Percentiles rank a stretch among this genome's conserved stretches.
These are phyloP conservation scores for Muscicapa striata DNA, from an alignment of 2,797 vertebrate genomes.

Conservation along the genomic window DNA sequence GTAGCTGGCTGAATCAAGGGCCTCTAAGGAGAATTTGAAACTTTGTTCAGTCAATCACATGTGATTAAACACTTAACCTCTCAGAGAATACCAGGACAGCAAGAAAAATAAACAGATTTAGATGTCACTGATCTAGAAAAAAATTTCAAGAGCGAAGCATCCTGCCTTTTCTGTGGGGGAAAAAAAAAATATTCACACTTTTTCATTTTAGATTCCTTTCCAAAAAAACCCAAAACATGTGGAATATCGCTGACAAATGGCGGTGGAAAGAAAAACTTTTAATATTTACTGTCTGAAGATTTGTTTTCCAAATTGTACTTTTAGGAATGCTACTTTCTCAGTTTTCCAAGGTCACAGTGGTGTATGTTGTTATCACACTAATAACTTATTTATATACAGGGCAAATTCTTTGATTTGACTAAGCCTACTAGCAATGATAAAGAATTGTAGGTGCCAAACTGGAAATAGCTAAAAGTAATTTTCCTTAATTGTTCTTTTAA, in stretches of 20 bases:
- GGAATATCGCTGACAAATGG: background rate
- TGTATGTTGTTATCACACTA: slow-evolving; percentile 2
- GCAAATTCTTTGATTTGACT: background rate
- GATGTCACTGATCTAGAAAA: background rate
- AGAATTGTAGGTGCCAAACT: slow-evolving; percentile 10
- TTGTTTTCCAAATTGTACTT: background rate
- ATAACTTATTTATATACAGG: slow-evolving; percentile 4
- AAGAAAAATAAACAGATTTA: background rate
- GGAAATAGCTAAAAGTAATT: slow-evolving; percentile 49
- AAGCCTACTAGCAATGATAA: background rate
- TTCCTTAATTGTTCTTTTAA: slow-evolving; percentile 46
- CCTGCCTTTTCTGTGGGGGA: background rate
- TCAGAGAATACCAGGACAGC: background rate
- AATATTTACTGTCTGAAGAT: background rate
- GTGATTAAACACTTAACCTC: background rate
- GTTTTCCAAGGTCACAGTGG: background rate
- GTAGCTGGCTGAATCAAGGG: background rate
- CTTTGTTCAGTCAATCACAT: background rate
- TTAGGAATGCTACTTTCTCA: background rate
- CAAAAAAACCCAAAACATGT: background rate
- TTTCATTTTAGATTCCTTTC: background rate
- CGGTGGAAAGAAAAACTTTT: background rate
- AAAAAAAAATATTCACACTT: background rate
- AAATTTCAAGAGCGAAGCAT: background rate
- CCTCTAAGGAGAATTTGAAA: slow-evolving; percentile 7